phyloP scores from a whole-genome alignment of 2,113 vertebrate genomes.

The Lonchura striata region DNA sequence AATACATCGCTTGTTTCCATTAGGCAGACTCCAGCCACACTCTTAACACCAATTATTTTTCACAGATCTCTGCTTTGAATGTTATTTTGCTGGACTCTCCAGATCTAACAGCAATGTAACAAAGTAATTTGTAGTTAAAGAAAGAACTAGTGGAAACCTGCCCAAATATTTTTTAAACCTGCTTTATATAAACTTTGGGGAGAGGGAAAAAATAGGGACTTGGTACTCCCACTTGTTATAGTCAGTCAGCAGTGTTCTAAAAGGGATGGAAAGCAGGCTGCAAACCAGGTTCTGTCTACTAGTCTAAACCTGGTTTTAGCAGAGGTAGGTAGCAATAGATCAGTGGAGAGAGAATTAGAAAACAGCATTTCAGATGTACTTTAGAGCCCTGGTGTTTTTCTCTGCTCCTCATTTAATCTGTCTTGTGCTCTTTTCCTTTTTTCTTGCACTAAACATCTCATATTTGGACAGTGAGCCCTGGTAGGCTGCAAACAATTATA shows the following conservation, averaged over 20 bases:
- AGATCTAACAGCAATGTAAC: not conserved
- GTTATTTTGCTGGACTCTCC: not conserved
- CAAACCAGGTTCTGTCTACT: not conserved
- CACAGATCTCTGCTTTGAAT: not conserved
- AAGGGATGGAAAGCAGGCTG: not conserved
- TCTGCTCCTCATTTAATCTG: not conserved
- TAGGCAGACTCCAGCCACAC: not conserved
- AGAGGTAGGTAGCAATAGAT: not conserved
- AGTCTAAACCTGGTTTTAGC: not conserved
- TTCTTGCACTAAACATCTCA: not conserved
- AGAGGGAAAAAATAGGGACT: accelerated
- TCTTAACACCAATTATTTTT: not conserved
- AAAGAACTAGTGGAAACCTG: not conserved
- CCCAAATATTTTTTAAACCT: not conserved
- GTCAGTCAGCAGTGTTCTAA: not conserved
- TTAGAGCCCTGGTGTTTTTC: not conserved
- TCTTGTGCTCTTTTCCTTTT: not conserved
- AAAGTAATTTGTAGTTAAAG: not conserved
- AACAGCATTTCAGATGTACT: not conserved
- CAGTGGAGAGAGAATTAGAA: not conserved
- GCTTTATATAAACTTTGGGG: not conserved
- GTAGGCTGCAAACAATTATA: not conserved
- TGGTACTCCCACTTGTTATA: not conserved
- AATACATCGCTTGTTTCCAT: not conserved
- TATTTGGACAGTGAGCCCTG: not conserved